Percentiles rank a stretch among this genome's conserved stretches.
These are phyloP conservation scores for Catalaphyllia jardinei DNA, from an alignment of 64 coral and sea anemone genomes.

Conservation along the genomic window DNA sequence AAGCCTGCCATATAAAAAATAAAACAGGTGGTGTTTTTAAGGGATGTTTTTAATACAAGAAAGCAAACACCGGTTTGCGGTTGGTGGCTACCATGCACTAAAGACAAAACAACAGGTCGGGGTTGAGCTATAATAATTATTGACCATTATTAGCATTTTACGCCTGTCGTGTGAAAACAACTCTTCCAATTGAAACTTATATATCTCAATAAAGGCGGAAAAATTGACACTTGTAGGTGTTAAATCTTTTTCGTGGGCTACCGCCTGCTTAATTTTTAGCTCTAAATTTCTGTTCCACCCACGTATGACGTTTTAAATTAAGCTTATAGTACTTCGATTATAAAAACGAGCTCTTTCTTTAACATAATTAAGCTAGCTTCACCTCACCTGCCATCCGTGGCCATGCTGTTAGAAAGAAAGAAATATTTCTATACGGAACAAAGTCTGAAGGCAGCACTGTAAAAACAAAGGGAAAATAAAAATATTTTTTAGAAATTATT, in stretches of 20 bases:
- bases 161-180: neutral
- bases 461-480: neutral
- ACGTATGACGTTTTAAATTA: too few relatives aligned
- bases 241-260: too few relatives aligned
- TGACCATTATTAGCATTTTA: neutral
- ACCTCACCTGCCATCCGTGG: neutral
- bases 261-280: too few relatives aligned
- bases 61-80: neutral
- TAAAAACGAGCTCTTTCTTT: too few relatives aligned
- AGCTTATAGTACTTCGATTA: too few relatives aligned
- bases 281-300: too few relatives aligned
- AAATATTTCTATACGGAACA: neutral
- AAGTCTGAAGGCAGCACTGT: neutral
- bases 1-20: neutral
- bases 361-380: too few relatives aligned
- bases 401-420: neutral
- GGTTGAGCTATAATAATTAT: neutral
- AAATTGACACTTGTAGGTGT: too few relatives aligned
- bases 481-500: neutral
- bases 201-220: too few relatives aligned
- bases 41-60: too few relatives aligned
- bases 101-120: neutral
- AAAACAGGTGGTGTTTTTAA: too few relatives aligned
- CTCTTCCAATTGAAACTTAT: too few relatives aligned
- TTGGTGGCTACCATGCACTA: neutral